Evolutionary conservation across 2,797 vertebrate species (phyloP).

Genomic region (Xenentodon cancila): DNA sequence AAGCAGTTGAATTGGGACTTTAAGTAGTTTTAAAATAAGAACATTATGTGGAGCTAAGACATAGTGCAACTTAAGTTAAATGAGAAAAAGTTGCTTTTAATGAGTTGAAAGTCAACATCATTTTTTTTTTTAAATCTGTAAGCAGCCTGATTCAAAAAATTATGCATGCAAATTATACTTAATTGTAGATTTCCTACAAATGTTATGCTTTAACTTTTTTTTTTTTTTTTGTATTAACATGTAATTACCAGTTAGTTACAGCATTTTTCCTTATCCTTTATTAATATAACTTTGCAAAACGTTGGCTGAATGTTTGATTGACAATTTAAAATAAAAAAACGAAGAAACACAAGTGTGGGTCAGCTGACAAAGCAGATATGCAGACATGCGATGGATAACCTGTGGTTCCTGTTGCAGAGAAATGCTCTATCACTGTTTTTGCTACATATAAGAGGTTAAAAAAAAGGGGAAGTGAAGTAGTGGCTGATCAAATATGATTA

Average conservation of each 20-base stretch:
- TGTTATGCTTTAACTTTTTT: too few species aligned
- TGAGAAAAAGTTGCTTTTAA: constrained; percentile 1
- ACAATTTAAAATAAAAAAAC: constrained; percentile 33
- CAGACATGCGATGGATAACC: neutral
- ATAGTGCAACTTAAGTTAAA: neutral
- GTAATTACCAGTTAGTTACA: too few species aligned
- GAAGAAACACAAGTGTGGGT: constrained; percentile 5
- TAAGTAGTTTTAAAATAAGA: neutral
- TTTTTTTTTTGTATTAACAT: too few species aligned
- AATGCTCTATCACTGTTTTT: constrained; percentile 23
- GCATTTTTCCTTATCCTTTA: neutral
- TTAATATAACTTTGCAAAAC: neutral
- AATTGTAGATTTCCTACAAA: neutral
- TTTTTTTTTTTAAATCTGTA: neutral
- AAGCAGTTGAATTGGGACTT: neutral
- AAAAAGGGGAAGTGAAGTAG: constrained; percentile 34
- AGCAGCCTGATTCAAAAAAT: neutral
- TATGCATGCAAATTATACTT: constrained; percentile 6
- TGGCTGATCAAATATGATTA: constrained; percentile 37
- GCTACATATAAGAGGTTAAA: constrained; percentile 36
- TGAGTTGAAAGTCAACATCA: neutral
- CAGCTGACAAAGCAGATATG: neutral
- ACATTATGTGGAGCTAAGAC: neutral
- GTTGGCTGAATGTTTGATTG: constrained; percentile 18
- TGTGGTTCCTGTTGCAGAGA: neutral